Evolutionary conservation across 2,113 vertebrate genomes (phyloP).

Genomic region (Pterocles orientalis): DNA sequence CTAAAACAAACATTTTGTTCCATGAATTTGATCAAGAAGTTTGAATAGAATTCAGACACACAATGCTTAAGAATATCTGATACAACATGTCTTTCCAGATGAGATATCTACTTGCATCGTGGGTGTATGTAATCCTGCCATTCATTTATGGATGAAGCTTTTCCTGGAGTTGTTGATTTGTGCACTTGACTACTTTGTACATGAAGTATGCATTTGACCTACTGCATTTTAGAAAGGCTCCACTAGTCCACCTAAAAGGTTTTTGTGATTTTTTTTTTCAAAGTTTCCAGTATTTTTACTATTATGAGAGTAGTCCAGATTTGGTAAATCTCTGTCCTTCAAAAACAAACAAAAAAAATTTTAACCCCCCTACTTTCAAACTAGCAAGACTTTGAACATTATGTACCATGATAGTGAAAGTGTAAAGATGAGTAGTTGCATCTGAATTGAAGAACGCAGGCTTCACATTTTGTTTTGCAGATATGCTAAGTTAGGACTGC

Average conservation of each 20-base stretch:
- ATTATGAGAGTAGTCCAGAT: not conserved
- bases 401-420: not conserved
- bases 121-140: not conserved
- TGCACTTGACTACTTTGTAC: not conserved
- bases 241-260: not conserved
- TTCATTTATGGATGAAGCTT: not conserved
- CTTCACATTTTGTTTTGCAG: not conserved
- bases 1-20: not conserved
- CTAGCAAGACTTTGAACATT: not conserved
- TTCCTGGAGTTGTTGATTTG: not conserved
- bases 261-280: not conserved
- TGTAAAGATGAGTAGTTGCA: not conserved
- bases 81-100: not conserved
- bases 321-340: not conserved
- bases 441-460: not conserved
- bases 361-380: not conserved
- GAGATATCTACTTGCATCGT: not conserved
- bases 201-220: not conserved
- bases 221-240: not conserved
- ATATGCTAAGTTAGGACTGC: not conserved
- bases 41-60: not conserved
- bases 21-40: not conserved
- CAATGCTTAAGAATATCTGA: not conserved
- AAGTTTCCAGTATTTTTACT: not conserved
- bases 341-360: not conserved